These are phyloP conservation scores for Callocephalon fimbriatum DNA, from an alignment of 2,113 vertebrate species.

Conservation along the genomic window DNA sequence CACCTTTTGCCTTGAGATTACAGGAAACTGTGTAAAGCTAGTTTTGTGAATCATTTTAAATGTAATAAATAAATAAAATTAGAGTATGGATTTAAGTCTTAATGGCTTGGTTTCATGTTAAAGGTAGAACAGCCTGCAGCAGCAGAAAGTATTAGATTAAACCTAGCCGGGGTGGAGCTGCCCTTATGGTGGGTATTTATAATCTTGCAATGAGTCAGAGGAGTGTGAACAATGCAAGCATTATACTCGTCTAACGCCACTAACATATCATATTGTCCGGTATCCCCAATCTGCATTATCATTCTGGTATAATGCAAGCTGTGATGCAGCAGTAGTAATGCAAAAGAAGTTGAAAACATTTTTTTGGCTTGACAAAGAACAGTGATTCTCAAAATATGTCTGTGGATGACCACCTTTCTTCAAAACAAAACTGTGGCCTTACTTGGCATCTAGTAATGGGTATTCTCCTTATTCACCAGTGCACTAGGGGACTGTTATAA, in stretches of 20 bases:
- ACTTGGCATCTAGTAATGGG: neutral
- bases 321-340: neutral
- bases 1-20: conserved; percentile 31
- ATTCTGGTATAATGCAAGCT: neutral
- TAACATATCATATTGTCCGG: neutral
- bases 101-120: neutral
- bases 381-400: neutral
- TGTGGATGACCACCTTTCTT: neutral
- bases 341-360: neutral
- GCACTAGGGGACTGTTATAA: neutral
- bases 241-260: neutral
- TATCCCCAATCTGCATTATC: neutral
- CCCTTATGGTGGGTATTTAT: neutral
- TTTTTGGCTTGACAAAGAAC: neutral
- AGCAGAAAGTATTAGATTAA: neutral
- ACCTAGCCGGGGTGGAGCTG: neutral
- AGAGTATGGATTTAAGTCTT: neutral
- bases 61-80: neutral
- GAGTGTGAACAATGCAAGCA: conserved; percentile 10
- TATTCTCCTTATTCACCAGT: neutral
- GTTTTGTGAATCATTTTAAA: neutral
- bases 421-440: neutral
- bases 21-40: neutral
- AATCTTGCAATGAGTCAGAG: conserved; percentile 5
- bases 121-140: neutral